These are phyloP conservation scores for Ceratosolen solmsi DNA, from an alignment of 1,140 invertebrate genomes.

Conservation along the genomic window DNA sequence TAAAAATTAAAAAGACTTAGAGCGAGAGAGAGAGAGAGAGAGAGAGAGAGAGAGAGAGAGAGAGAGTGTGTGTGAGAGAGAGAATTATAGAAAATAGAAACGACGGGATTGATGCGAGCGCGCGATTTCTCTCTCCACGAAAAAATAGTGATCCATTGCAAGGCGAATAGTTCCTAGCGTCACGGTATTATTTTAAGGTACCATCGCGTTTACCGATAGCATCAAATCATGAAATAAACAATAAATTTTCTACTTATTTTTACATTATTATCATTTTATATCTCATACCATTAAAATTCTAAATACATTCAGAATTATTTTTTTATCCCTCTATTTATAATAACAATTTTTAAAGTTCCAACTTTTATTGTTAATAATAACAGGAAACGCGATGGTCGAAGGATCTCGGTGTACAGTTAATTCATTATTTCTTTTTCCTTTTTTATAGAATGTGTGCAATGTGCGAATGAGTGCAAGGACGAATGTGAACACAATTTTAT, in stretches of 20 bases:
- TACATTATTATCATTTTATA: neutral
- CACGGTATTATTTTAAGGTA: constrained; percentile 72
- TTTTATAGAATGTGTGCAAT: constrained; percentile 56
- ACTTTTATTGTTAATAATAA: neutral
- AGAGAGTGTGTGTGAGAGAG: neutral
- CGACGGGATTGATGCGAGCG: neutral
- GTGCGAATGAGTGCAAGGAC: constrained; percentile 55
- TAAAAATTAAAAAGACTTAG: constrained; percentile 1
- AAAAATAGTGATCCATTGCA: constrained; percentile 59
- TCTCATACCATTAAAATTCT: neutral
- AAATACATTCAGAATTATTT: neutral
- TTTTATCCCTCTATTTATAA: neutral
- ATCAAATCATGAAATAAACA: neutral
- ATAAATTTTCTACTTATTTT: neutral
- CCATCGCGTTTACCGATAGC: constrained; percentile 64
- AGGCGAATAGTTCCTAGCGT: constrained; percentile 71
- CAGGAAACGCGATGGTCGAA: constrained; percentile 63
- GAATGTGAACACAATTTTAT: constrained; percentile 55
- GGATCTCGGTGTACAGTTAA: constrained; percentile 72
- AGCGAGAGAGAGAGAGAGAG: neutral
- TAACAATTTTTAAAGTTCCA: neutral
- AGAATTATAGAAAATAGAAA: neutral
- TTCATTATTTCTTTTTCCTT: constrained; percentile 62
- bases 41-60: neutral
- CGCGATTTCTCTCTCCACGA: constrained; percentile 7